Evolutionary conservation across 2,797 vertebrate genomes (phyloP), one percentile per base, ranked within the genome.

Genomic region (Scolopax rusticola): DNA sequence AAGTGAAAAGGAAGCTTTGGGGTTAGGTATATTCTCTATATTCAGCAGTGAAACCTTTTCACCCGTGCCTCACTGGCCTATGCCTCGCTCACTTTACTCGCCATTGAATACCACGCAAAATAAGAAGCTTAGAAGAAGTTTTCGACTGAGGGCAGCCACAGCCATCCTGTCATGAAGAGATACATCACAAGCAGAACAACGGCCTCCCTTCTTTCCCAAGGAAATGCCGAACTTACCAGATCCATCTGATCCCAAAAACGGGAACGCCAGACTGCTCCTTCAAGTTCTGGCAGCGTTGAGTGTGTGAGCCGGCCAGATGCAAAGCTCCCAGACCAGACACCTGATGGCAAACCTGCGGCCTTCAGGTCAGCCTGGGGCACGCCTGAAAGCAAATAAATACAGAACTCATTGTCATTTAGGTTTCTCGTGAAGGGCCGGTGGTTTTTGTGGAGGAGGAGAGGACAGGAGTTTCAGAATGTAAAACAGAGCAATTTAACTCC

Each of bases 111-210:
- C 74, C 75, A 63, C 4, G 23, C 19, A 32, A 79, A 90, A 36
- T 5, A 32, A 64, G 32, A 75, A 87, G 11, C 23, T 74, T 2
- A 47, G 28, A 50, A 88, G 51, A 15, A 43, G 24, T 19, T 84
- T 84, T 59, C 73, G 21, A 15, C 21, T 32, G 10, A 27, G 6
- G 7, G 23, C 0, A 0, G 28, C 59, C 15, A 28, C 0, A 0
- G 28, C 59, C 15, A 28, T 6, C 8, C 4, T 61, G 12, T 30
- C 60, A 5, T 0, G 4, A 56, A 61, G 19, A 51, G 3, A 36
- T 8, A 12, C 1, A 16, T 16, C n/a, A 15, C 30, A 76, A 80
- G 56, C 53, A 87, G 43, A 50, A 70, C 25, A 68, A 38, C 2
- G 16, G 25, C 19, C 25, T 87, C 59, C 23, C 28, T 64, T 54